Conservation (phyloP, 2,113 vertebrate genomes). For the Cavia aperea region DNA sequence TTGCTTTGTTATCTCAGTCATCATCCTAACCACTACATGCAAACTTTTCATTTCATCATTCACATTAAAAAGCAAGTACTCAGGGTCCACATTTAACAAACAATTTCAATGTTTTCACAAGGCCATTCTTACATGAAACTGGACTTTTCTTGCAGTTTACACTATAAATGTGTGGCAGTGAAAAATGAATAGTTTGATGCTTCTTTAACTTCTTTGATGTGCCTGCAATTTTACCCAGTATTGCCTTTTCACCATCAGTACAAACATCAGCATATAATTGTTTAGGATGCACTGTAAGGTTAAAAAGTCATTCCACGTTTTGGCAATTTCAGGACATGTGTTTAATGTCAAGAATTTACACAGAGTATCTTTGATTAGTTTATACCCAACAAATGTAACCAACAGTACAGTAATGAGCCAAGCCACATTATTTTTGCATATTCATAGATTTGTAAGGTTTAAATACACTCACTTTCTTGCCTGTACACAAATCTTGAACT, state of each 20-base stretch:
- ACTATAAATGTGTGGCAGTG: background rate
- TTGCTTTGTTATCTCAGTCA: background rate
- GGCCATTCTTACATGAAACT: background rate
- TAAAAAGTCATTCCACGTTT: slow-evolving; percentile 5
- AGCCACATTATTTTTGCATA: background rate
- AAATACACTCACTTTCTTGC: background rate
- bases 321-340: background rate
- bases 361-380: background rate
- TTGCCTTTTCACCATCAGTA: background rate
- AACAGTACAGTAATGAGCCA: background rate
- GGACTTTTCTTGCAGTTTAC: background rate
- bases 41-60: background rate
- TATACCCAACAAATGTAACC: background rate
- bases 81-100: background rate
- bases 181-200: background rate
- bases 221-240: background rate
- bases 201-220: background rate
- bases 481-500: background rate
- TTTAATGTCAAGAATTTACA: slow-evolving; percentile 14
- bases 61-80: background rate
- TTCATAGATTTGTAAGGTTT: background rate
- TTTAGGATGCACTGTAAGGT: background rate
- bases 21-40: background rate
- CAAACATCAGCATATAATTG: background rate
- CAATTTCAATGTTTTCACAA: slow-evolving; percentile 3